Base-by-base conservation (phyloP, 2,888 invertebrate species). In the Synanthedon vespiformis region DNA sequence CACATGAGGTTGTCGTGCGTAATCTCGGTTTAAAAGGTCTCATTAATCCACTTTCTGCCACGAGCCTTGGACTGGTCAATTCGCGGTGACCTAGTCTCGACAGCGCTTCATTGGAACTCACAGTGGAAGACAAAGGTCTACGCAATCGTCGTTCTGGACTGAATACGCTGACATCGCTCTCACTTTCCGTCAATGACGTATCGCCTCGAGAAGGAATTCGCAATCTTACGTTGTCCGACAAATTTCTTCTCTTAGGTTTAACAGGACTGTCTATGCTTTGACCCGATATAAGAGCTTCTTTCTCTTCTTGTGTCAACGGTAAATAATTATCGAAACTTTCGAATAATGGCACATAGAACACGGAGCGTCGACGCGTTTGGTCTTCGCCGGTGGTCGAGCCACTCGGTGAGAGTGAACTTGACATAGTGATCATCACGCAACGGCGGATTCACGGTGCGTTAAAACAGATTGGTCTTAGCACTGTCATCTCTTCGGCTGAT, bases 261-360 rank as follows among this genome's bases (percentile, higher is more conserved):
- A 63, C 60, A 2, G 74, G 64, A 53, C 61, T 59, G 50, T 76
- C 72, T 57, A 74, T 58, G 51, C 70, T 67, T 61, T 74, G 72
- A 10, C 85, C 84, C 27, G 78, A 76, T 67, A 87, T 72, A 48
- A 87, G 49, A 59, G 88, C 87, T 60, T 86, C 84, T 56, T 78
- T 83, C 70, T 88, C 86, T 67, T 83, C 82, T 53, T 77, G 70
- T 27, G 86, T 80, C 53, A 90, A 82, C 27, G 89, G 90, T 50
- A 89, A 80, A 65, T 89, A 89, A 68, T 89, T 89, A 52, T 85
- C 87, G 61, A 89, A 89, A 63, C 89, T 90, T 59, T 90, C 89
- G 55, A 90, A 90, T 61, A 93, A 81, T 59, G 93, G 91, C 59
- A 93, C 92, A 79, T 93, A 93, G 78, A 93, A 93, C 59, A 93